A percentile compares a stretch with the other conserved stretches of the same genome.
phyloP scores from a whole-genome alignment of 2,797 vertebrate genomes.

The Erethizon dorsatum region DNA sequence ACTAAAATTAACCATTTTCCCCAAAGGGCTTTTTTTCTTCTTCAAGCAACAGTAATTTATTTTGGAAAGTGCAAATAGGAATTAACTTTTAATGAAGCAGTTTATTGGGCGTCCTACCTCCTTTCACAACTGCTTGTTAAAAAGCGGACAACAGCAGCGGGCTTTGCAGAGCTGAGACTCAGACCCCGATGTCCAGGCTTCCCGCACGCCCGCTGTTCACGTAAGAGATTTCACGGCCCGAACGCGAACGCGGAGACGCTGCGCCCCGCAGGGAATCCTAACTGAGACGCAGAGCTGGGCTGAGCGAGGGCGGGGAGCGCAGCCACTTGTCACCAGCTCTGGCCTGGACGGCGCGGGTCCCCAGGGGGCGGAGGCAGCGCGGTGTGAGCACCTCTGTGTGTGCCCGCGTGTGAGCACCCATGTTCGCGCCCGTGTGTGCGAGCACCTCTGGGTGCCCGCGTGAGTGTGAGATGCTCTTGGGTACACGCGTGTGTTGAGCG shows the following conservation, averaged over 20 bases:
- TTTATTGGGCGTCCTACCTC: constrained; percentile 1
- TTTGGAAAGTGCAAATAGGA: background rate
- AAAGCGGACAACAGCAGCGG: background rate
- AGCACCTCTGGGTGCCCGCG: too few species aligned
- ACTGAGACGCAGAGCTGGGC: background rate
- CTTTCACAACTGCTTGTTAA: background rate
- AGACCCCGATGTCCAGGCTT: background rate
- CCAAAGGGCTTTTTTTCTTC: background rate
- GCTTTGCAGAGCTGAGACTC: background rate
- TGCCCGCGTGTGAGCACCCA: too few species aligned
- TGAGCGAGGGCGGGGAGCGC: background rate
- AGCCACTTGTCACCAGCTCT: background rate
- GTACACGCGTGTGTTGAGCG: too few species aligned
- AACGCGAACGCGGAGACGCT: background rate
- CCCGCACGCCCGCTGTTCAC: background rate
- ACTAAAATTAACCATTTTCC: background rate
- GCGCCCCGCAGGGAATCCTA: background rate
- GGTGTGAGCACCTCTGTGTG: background rate
- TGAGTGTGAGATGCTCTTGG: too few species aligned
- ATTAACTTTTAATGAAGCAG: background rate
- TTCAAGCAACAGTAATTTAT: background rate
- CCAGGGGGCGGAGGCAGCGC: background rate
- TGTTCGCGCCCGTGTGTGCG: too few species aligned
- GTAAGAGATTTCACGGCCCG: background rate
- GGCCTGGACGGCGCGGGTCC: background rate